Percentiles rank a stretch among this genome's conserved stretches.
phyloP scores from a whole-genome alignment of 2,888 invertebrate genomes.

The Heliconius ethilla region DNA sequence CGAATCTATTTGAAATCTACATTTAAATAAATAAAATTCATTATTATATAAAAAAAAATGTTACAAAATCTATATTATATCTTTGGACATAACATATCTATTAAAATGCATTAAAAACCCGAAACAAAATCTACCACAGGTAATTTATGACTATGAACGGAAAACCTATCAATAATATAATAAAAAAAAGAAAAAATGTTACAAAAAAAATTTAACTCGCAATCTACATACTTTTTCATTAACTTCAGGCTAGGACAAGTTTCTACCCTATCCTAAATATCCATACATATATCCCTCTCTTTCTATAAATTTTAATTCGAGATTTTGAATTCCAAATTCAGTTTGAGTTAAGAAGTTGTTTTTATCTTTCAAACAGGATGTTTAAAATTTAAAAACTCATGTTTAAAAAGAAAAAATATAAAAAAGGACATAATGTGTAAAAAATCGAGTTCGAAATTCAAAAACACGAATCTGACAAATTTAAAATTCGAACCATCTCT shows the following conservation, averaged over 20 bases:
- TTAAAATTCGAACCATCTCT: neutral
- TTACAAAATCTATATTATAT: constrained; percentile 5
- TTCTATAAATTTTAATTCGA: neutral
- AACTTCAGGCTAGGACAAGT: neutral
- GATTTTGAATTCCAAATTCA: neutral
- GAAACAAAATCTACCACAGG: neutral
- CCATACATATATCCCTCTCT: neutral
- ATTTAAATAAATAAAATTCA: neutral
- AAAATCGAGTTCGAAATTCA: neutral
- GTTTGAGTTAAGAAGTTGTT: neutral
- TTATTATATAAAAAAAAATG: neutral
- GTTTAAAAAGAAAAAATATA: neutral
- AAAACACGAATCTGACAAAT: neutral
- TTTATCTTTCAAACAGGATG: neutral
- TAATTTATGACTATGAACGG: neutral
- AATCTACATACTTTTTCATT: neutral
- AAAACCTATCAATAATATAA: neutral
- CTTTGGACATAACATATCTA: constrained; percentile 8
- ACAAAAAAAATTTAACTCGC: neutral
- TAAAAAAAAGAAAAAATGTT: neutral
- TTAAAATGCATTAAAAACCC: neutral
- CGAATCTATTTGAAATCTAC: too few relatives aligned
- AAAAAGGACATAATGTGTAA: neutral
- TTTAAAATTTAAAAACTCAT: neutral
- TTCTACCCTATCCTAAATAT: neutral